phyloP scores from a whole-genome alignment of 2,888 invertebrate genomes.

The Tenthredo scrophulariae region DNA sequence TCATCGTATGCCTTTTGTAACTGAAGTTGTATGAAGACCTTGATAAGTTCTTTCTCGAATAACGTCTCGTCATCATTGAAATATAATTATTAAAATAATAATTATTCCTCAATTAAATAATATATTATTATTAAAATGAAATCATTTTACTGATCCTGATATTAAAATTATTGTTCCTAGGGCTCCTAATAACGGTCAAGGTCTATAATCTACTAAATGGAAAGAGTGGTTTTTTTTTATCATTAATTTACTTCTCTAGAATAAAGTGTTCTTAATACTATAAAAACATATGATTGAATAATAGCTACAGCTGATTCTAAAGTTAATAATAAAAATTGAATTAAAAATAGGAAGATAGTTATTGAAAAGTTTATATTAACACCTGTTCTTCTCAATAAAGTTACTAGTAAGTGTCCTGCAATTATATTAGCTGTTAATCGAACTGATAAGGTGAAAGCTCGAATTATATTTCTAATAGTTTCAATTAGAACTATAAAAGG shows the following conservation, averaged over 20 bases:
- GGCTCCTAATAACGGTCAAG: slow-evolving; percentile 83
- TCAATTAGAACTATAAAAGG: slow-evolving; percentile 89
- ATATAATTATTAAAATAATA: slow-evolving; percentile 80
- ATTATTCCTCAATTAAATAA: slow-evolving; percentile 80
- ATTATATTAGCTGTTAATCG: slow-evolving; percentile 89
- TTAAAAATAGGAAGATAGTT: slow-evolving; percentile 74
- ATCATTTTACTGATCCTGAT: slow-evolving; percentile 83
- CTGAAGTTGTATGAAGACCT: slow-evolving; percentile 83
- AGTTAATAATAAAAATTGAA: slow-evolving; percentile 80
- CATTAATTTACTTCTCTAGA: slow-evolving; percentile 85
- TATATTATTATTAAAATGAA: slow-evolving; percentile 80
- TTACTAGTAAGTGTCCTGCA: slow-evolving; percentile 86
- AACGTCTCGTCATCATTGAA: slow-evolving; percentile 87
- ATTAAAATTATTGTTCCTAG: slow-evolving; percentile 81
- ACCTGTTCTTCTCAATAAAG: slow-evolving; percentile 80
- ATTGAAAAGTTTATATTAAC: slow-evolving; percentile 67
- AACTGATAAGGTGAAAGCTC: slow-evolving; percentile 85
- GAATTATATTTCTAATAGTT: slow-evolving; percentile 87
- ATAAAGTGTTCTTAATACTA: slow-evolving; percentile 84
- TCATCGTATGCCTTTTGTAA: slow-evolving; percentile 82
- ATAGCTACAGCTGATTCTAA: slow-evolving; percentile 83
- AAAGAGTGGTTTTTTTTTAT: slow-evolving; percentile 82
- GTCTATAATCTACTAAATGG: slow-evolving; percentile 84
- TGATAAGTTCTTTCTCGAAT: slow-evolving; percentile 84
- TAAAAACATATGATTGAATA: slow-evolving; percentile 85